Percentiles rank a stretch among this genome's conserved stretches.
These are phyloP conservation scores for Anorthoa munda DNA, from an alignment of 2,888 invertebrate species.

Conservation along the genomic window DNA sequence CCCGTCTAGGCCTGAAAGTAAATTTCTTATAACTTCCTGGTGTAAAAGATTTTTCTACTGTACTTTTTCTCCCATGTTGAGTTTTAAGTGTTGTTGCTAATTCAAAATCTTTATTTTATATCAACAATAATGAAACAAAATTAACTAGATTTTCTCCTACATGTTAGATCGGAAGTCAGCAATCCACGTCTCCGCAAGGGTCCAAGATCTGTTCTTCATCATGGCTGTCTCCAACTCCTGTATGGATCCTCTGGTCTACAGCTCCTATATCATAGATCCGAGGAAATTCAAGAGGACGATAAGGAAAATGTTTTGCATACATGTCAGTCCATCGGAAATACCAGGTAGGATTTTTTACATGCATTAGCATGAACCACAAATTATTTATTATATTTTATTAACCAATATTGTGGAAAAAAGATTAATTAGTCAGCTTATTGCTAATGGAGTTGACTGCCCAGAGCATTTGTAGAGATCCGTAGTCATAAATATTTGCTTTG, in stretches of 20 bases:
- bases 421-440: too few relatives aligned
- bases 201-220: conserved; percentile 94
- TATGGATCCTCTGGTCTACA: conserved; percentile 95
- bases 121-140: not conserved
- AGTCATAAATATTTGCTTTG: too few relatives aligned
- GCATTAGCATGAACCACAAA: too few relatives aligned
- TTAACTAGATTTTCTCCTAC: conserved; percentile 76
- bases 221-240: conserved; percentile 96
- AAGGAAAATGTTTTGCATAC: conserved; percentile 80
- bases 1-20: too few relatives aligned
- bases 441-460: too few relatives aligned
- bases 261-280: conserved; percentile 92
- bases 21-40: not conserved
- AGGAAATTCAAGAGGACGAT: conserved; percentile 75
- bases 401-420: too few relatives aligned
- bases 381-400: too few relatives aligned
- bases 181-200: conserved; percentile 90
- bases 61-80: not conserved
- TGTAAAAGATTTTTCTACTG: not conserved
- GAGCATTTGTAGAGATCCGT: too few relatives aligned
- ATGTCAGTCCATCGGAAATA: conserved; percentile 73
- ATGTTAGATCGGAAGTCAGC: conserved; percentile 93
- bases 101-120: not conserved
- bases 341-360: conserved; percentile 70
- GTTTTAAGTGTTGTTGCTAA: too few relatives aligned